Base-by-base conservation (phyloP, 2,797 vertebrate species). In the Anguilla marmorata region DNA sequence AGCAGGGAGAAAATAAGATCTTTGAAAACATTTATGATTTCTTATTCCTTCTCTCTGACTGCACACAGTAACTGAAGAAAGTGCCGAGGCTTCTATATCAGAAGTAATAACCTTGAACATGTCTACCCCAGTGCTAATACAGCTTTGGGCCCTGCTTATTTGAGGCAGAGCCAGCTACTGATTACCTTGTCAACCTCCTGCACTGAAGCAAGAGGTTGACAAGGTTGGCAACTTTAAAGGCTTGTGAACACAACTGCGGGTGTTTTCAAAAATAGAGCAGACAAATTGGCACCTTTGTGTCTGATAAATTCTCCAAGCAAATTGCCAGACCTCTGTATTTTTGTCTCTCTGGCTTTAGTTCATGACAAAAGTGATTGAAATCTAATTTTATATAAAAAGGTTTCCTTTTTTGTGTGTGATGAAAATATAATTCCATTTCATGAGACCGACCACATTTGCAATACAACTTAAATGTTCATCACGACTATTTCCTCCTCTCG, bases 51-150 rank as follows among this genome's bases (percentile, higher is more conserved):
- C 89, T 93, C 92, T 91, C 74, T 88, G 87, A 66, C 76, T 66
- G 12, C 85, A 37, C 50, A 83, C 41, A 87, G 86, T 89, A 86
- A 74, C 87, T 86, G 85, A 85, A 91, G 90, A 90, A 92, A 92
- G 86, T 88, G 87, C 83, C 1, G 54, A 86, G 89, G 33, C 27
- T 19, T 91, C 91, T 91, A 85, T 90, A 94, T 93, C 90, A 92
- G 90, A 90, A 93, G 91, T 93, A 94, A 94, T 95, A 94, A 95
- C 94, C 95, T 95, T 95, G 94, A 95, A 93, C 92, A 92, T 88
- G 92, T 94, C 92, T 94, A 85, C 84, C 88, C 89, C 91, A 91
- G 94, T 93, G 94, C 94, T 95, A 95, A 93, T 90, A 90, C 90
- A 76, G 91, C 90, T 92, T 30, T 91, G 92, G 90, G 89, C 86